These are phyloP conservation scores for Eumerus sabulonum DNA, from an alignment of 2,888 invertebrate genomes.

Conservation along the genomic window DNA sequence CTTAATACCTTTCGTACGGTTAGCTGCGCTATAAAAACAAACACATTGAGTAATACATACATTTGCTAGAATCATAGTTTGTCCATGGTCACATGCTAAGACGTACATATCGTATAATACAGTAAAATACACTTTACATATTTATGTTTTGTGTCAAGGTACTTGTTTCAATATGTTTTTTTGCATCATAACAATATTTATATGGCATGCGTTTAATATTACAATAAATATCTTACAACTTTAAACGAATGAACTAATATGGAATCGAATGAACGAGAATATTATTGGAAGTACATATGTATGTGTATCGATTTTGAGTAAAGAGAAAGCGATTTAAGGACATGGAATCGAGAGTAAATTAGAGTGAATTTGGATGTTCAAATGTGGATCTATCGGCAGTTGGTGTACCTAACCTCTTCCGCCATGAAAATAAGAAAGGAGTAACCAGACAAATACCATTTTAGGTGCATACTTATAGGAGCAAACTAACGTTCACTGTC, in stretches of 20 bases:
- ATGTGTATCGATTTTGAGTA: not conserved
- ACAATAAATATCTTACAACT: slow-evolving; percentile 15
- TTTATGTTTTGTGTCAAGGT: slow-evolving; percentile 28
- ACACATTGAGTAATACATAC: slow-evolving; percentile 26
- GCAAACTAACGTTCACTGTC: not conserved
- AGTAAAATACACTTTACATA: not conserved
- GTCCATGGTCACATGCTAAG: not conserved
- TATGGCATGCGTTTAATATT: too few species aligned
- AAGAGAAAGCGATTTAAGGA: too few species aligned
- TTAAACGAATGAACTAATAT: not conserved
- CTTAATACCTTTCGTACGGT: too few species aligned
- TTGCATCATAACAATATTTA: slow-evolving; percentile 7
- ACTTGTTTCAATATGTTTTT: slow-evolving; percentile 43
- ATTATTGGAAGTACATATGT: too few species aligned
- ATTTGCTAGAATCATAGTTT: slow-evolving; percentile 5
- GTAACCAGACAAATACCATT: too few species aligned
- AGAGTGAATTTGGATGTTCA: too few species aligned
- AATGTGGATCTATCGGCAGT: too few species aligned
- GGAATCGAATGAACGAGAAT: not conserved
- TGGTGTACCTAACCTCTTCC: too few species aligned
- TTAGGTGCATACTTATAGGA: slow-evolving; percentile 26
- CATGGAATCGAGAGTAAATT: too few species aligned
- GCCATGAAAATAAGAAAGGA: too few species aligned
- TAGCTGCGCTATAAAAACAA: slow-evolving; percentile 7
- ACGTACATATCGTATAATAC: slow-evolving; percentile 32